phyloP scores from a whole-genome alignment of 2,888 invertebrate genomes.

The Scelioninae gen. 1 region DNA sequence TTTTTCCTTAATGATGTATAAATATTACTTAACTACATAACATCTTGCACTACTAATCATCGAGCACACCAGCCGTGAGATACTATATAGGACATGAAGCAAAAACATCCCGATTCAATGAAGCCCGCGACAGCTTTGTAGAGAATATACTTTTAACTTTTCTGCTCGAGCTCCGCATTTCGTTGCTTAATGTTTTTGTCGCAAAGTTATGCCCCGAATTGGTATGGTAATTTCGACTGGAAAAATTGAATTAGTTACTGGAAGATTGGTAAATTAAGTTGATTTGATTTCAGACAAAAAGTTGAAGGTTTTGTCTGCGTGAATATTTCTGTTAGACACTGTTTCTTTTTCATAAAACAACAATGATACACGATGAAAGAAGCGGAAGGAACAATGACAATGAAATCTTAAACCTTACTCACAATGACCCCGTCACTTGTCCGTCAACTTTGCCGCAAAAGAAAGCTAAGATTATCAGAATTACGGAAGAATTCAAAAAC shows the following conservation, averaged over 20 bases:
- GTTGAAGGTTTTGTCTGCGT: neutral
- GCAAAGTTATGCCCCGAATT: neutral
- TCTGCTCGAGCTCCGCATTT: conserved; percentile 15
- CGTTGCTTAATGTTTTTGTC: conserved; percentile 35
- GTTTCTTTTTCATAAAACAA: neutral
- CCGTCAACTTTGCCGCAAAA: conserved; percentile 12
- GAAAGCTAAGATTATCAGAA: conserved; percentile 27
- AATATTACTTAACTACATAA: conserved; percentile 20
- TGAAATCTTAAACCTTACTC: no score
- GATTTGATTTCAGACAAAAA: conserved; percentile 17
- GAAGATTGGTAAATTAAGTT: conserved; percentile 17
- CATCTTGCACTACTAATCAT: conserved; percentile 40
- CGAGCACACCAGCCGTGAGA: conserved; percentile 56
- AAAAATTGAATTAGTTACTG: conserved; percentile 29
- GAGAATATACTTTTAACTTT: conserved; percentile 32
- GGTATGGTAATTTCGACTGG: conserved; percentile 29
- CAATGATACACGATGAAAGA: no score
- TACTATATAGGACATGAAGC: conserved; percentile 36
- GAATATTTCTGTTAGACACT: neutral
- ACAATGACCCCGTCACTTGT: conserved; percentile 28
- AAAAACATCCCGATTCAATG: conserved; percentile 41
- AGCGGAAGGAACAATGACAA: no score
- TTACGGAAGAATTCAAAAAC: conserved; percentile 11
- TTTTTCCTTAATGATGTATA: no score
- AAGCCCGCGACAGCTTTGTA: conserved; percentile 22